These are phyloP conservation scores for Ciconia stormi DNA, from an alignment of 2,113 vertebrate species.

Conservation along the genomic window DNA sequence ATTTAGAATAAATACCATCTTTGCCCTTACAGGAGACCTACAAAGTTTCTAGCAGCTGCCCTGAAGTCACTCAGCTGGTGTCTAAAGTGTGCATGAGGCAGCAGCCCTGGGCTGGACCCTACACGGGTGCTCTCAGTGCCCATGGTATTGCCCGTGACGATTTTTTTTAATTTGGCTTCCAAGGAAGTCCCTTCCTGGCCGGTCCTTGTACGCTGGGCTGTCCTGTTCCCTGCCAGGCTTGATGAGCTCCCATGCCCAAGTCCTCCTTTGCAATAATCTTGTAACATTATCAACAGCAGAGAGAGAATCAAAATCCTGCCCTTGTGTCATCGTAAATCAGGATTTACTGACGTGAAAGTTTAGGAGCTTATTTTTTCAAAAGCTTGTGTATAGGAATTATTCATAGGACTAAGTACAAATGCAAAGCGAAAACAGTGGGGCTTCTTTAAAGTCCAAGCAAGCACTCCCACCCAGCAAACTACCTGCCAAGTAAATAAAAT, in stretches of 20 bases:
- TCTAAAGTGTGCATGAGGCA: neutral
- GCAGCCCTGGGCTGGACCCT: too few relatives aligned
- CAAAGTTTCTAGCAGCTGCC: neutral
- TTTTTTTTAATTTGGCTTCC: neutral
- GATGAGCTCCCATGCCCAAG: accelerated
- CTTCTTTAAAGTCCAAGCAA: neutral
- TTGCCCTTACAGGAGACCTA: neutral
- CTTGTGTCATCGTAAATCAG: neutral
- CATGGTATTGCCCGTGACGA: too few relatives aligned
- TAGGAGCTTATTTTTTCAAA: neutral
- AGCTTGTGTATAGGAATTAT: neutral
- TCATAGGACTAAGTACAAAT: neutral
- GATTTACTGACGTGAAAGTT: neutral
- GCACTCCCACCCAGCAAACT: neutral
- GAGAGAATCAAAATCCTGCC: neutral
- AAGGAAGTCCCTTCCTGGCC: neutral
- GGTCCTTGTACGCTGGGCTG: neutral
- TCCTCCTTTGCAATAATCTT: neutral
- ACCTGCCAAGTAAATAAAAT: neutral
- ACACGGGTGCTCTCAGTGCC: neutral
- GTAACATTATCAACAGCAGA: neutral
- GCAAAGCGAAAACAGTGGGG: neutral
- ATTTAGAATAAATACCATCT: neutral
- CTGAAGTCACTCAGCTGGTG: neutral
- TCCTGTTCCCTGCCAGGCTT: neutral